These are phyloP conservation scores for Eucidaris tribuloides DNA, from an alignment of 35 echinoderm and acorn worm species.

Conservation along the genomic window DNA sequence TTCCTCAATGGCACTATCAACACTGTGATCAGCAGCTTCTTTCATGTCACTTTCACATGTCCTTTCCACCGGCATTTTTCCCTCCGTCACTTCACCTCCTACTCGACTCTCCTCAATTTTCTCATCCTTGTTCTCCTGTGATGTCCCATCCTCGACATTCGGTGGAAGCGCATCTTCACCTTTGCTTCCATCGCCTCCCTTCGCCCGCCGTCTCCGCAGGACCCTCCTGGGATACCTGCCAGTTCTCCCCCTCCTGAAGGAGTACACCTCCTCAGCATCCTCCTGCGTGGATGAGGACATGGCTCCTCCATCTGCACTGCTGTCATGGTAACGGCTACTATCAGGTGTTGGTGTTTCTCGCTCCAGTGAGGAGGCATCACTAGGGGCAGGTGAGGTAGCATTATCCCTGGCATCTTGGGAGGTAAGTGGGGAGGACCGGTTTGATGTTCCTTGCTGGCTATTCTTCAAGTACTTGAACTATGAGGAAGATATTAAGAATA, in stretches of 20 bases:
- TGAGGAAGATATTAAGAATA: not conserved
- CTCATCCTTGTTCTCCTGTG: not conserved
- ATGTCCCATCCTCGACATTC: not conserved
- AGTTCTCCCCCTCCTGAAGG: not conserved
- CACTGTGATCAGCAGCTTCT: not conserved
- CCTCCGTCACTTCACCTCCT: not conserved
- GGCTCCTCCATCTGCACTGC: not conserved
- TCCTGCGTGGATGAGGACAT: not conserved
- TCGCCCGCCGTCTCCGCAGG: not conserved
- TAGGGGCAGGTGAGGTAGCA: slow-evolving; percentile 44
- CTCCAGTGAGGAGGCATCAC: slow-evolving; percentile 23
- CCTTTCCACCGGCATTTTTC: not conserved
- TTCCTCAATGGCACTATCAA: not conserved
- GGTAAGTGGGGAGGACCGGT: not conserved
- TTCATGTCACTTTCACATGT: not conserved
- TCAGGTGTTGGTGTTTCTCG: slow-evolving; percentile 14
- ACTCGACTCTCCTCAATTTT: not conserved
- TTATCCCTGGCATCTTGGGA: not conserved
- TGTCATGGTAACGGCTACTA: not conserved
- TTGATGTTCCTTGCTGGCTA: not conserved
- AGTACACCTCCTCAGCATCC: slow-evolving; percentile 1
- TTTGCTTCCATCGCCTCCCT: not conserved
- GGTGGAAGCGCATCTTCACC: not conserved
- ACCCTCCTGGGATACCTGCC: not conserved
- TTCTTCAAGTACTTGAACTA: slow-evolving; percentile 28